Evolutionary conservation across 2,888 invertebrate species (phyloP).

Genomic region (Tethea ocularis): DNA sequence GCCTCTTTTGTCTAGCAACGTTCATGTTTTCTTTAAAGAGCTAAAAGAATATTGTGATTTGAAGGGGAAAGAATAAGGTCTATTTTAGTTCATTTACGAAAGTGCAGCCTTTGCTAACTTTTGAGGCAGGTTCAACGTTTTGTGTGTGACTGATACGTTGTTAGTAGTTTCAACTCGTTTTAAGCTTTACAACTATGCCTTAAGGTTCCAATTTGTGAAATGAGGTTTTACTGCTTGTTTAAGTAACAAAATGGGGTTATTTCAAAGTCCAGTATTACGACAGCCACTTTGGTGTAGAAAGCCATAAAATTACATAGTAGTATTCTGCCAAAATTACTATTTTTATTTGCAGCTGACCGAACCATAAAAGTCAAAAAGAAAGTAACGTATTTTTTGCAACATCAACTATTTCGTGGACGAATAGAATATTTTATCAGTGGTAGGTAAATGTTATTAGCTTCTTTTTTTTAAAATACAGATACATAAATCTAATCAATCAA

Average conservation of each 20-base stretch:
- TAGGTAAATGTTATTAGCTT: too few relatives aligned
- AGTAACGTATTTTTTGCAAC: too few relatives aligned
- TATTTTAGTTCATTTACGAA: slow-evolving; percentile 17
- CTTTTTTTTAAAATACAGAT: too few relatives aligned
- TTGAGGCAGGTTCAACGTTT: slow-evolving; percentile 21
- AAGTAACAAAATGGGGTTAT: neutral
- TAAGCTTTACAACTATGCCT: neutral
- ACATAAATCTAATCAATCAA: too few relatives aligned
- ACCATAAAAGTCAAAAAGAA: neutral
- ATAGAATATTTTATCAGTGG: too few relatives aligned
- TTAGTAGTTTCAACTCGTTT: slow-evolving; percentile 1
- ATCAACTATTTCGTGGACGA: too few relatives aligned
- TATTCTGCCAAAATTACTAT: neutral
- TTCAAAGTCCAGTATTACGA: neutral
- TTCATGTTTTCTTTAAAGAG: slow-evolving; percentile 25
- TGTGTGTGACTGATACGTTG: slow-evolving; percentile 9
- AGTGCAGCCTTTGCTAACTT: slow-evolving; percentile 15
- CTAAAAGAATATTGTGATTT: slow-evolving; percentile 30
- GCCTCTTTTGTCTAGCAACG: slow-evolving; percentile 46
- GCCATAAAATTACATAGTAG: neutral
- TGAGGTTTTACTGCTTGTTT: neutral
- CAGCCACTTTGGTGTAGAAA: neutral
- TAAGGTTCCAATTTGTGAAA: neutral
- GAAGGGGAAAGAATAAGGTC: slow-evolving; percentile 20
- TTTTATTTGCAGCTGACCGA: neutral